A percentile compares a stretch with the other conserved stretches of the same genome.
These are phyloP conservation scores for Petrocephalus sullivani DNA, from an alignment of 2,797 vertebrate genomes.

Conservation along the genomic window DNA sequence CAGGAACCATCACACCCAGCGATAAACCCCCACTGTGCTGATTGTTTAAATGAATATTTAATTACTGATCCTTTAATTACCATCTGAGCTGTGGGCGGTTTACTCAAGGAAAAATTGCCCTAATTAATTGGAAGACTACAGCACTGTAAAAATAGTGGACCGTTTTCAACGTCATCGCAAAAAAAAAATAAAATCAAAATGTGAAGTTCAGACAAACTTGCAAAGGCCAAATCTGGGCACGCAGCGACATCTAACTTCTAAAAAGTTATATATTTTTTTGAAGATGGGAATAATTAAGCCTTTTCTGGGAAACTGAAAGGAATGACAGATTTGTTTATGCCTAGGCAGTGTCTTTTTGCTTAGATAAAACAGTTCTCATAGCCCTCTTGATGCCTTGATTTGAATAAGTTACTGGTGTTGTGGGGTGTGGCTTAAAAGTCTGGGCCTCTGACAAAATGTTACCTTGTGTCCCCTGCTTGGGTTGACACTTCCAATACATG, in stretches of 20 bases:
- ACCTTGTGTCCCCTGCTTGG: too few relatives aligned
- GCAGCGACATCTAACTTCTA: neutral
- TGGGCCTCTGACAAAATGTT: neutral
- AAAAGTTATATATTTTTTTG: neutral
- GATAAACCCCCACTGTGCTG: constrained; percentile 39
- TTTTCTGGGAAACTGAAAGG: neutral
- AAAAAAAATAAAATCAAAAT: constrained; percentile 22
- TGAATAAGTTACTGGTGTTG: neutral
- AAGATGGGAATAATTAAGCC: constrained; percentile 2
- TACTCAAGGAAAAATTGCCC: constrained; percentile 52
- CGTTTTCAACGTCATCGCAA: constrained; percentile 19
- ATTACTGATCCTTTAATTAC: constrained; percentile 59
- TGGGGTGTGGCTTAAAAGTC: neutral
- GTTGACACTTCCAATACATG: too few relatives aligned
- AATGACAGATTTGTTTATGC: neutral
- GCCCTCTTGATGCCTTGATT: neutral
- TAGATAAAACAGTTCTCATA: neutral
- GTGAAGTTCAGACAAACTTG: constrained; percentile 17
- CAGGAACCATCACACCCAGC: constrained; percentile 20
- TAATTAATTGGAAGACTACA: constrained; percentile 59
- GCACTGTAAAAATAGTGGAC: constrained; percentile 37
- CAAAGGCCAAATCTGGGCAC: constrained; percentile 23
- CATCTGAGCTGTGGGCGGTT: constrained; percentile 56
- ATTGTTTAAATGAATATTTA: constrained; percentile 67
- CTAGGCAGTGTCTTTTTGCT: neutral